phyloP scores from a whole-genome alignment of 2,113 vertebrate genomes.

The Neogale vison region DNA sequence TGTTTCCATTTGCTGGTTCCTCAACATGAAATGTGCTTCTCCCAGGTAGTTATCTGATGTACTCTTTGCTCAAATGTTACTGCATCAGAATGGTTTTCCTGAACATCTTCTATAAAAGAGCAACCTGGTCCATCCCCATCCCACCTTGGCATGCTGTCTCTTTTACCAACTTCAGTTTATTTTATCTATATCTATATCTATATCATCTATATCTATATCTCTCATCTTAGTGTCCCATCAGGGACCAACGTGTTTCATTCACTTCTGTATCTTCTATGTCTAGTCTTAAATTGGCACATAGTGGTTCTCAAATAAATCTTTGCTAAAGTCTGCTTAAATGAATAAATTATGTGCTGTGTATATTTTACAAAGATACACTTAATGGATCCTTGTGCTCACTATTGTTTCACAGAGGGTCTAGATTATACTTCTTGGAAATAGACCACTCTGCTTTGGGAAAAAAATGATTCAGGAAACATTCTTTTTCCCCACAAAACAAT shows the following conservation, averaged over 20 bases:
- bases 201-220: not conserved
- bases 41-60: not conserved
- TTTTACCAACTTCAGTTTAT: not conserved
- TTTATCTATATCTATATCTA: too few species aligned
- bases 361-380: not conserved
- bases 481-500: not conserved
- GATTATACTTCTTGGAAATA: not conserved
- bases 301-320: not conserved
- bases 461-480: not conserved
- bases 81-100: not conserved
- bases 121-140: not conserved
- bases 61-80: not conserved
- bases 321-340: not conserved
- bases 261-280: not conserved
- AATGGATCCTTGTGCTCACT: not conserved
- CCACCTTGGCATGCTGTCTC: not conserved
- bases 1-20: not conserved
- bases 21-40: not conserved
- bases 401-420: not conserved
- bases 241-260: not conserved
- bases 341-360: not conserved
- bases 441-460: not conserved
- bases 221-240: not conserved
- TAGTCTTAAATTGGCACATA: not conserved
- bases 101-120: not conserved